Percentiles rank a stretch among this genome's conserved stretches.
Conservation (phyloP, 2,888 invertebrate species). For the Panopea generosa region DNA sequence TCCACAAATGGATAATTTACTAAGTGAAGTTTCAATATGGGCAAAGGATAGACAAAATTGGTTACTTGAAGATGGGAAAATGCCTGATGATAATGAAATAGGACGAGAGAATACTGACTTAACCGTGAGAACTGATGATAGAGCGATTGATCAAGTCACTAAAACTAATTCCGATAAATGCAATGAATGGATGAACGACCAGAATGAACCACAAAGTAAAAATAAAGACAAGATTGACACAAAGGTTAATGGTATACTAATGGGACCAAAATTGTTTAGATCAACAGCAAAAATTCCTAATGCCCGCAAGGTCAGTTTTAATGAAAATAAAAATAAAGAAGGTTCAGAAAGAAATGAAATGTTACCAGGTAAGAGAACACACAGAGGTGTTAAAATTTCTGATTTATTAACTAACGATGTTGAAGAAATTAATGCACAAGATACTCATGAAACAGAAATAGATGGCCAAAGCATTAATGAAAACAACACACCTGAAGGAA, state of each 20-base stretch:
- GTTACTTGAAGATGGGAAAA: constrained; percentile 39
- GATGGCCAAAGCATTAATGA: constrained; percentile 6
- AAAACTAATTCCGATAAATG: constrained; percentile 38
- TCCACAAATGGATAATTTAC: constrained; percentile 42
- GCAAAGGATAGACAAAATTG: constrained; percentile 59
- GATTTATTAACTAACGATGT: constrained; percentile 13
- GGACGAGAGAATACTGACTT: constrained; percentile 29
- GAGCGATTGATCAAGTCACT: constrained; percentile 40
- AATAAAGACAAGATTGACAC: neutral
- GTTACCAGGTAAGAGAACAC: constrained; percentile 18
- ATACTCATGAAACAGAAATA: neutral
- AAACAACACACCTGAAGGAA: neutral
- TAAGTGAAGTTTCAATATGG: constrained; percentile 56
- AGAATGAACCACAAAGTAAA: constrained; percentile 19
- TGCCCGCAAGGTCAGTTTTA: constrained; percentile 23
- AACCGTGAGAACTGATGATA: constrained; percentile 37
- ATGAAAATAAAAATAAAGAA: constrained; percentile 10
- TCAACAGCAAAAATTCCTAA: constrained; percentile 22
- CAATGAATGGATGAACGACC: constrained; percentile 47
- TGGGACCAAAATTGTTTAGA: constrained; percentile 53
- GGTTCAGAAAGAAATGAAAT: neutral
- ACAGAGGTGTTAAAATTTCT: constrained; percentile 22
- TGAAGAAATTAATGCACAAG: too few species aligned
- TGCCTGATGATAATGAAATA: constrained; percentile 4
- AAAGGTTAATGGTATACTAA: constrained; percentile 48